Conservation (phyloP, 2,797 vertebrate genomes). For the Petrocephalus sullivani region DNA sequence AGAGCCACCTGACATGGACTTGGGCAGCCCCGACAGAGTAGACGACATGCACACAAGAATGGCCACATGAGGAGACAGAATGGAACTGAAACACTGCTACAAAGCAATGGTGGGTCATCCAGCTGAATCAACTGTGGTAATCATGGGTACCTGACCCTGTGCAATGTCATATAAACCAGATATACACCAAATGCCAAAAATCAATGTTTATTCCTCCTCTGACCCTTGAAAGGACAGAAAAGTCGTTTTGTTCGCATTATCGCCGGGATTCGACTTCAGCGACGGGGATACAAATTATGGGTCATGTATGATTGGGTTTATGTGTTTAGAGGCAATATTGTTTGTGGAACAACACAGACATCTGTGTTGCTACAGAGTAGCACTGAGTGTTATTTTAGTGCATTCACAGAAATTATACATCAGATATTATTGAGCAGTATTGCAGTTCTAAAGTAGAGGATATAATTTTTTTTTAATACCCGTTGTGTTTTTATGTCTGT, state of each 20-base stretch:
- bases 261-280: background rate
- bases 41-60: background rate
- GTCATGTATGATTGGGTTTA: background rate
- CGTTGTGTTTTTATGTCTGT: background rate
- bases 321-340: background rate
- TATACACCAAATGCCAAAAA: background rate
- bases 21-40: background rate
- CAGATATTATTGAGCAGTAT: background rate
- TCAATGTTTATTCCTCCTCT: background rate
- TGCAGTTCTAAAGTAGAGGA: background rate
- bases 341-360: background rate
- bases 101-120: background rate
- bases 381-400: background rate
- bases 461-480: background rate
- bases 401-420: background rate
- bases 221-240: background rate
- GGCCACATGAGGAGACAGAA: background rate
- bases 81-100: background rate
- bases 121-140: background rate
- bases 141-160: background rate
- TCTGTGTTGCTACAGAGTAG: background rate
- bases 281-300: background rate
- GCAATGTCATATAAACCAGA: background rate
- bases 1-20: background rate
- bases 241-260: background rate